phyloP scores from a whole-genome alignment of 30 jellyfish, hydroid and myxozoan species.

The Morbakka virulenta region DNA sequence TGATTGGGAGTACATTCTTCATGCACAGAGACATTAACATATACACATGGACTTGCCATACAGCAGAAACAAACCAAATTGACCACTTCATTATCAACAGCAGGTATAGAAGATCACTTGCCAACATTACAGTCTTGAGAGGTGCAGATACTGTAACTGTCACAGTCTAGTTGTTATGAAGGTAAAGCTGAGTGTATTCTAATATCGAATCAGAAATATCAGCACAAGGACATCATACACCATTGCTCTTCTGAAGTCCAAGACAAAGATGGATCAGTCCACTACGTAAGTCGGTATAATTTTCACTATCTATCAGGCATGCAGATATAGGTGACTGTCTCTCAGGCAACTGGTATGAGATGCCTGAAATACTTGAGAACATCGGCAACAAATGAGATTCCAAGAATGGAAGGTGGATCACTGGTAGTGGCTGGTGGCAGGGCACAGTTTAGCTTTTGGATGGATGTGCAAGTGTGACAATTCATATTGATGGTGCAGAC shows the following conservation, averaged over 20 bases:
- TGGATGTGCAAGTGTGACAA: conserved; percentile 37
- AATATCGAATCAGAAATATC: no score
- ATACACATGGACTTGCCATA: neutral
- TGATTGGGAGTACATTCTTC: neutral
- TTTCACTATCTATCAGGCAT: neutral
- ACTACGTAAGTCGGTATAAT: conserved; percentile 3
- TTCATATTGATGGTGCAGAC: neutral
- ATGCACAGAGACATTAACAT: neutral
- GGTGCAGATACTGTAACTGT: no score
- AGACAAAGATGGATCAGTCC: conserved; percentile 7
- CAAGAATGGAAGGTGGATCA: conserved; percentile 28
- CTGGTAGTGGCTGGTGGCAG: neutral
- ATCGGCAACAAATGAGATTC: conserved; percentile 17
- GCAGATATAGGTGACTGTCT: conserved; percentile 16
- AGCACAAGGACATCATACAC: no score
- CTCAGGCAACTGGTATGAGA: conserved; percentile 31
- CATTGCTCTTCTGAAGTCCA: neutral
- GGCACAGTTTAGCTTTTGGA: neutral
- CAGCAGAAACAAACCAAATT: neutral
- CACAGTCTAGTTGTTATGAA: no score
- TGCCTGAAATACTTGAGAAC: neutral
- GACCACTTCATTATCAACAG: neutral
- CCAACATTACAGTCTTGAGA: no score
- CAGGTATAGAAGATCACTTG: neutral
- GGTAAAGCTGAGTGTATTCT: no score